phyloP scores from a whole-genome alignment of 2,797 vertebrate species.

The Enteromius treurensis region DNA sequence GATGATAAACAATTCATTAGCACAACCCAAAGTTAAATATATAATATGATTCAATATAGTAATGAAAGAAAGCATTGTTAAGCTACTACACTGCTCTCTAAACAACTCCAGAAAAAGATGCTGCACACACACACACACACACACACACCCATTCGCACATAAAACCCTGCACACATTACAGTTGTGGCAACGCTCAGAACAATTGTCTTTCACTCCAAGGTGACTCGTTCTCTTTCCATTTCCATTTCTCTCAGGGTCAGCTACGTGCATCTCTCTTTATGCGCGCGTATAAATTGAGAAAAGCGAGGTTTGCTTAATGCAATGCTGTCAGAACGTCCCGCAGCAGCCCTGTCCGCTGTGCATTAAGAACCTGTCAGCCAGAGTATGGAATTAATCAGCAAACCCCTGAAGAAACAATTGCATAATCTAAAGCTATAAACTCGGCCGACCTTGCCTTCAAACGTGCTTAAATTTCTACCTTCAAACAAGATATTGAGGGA shows the following conservation, averaged over 20 bases:
- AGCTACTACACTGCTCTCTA: constrained; percentile 12
- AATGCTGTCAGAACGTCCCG: constrained; percentile 65
- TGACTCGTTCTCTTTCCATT: constrained; percentile 37
- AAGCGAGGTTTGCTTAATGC: constrained; percentile 68
- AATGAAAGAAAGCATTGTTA: constrained; percentile 47
- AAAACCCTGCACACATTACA: not conserved
- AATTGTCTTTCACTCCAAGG: constrained; percentile 53
- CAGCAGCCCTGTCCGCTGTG: constrained; percentile 61
- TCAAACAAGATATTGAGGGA: constrained; percentile 61
- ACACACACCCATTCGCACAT: not conserved
- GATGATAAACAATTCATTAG: constrained; percentile 53
- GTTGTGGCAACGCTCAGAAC: constrained; percentile 26
- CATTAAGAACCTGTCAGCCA: constrained; percentile 73
- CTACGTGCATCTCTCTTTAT: constrained; percentile 13
- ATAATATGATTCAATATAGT: constrained; percentile 48
- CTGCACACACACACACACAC: constrained; percentile 18
- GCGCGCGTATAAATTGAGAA: constrained; percentile 53
- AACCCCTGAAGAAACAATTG: constrained; percentile 73
- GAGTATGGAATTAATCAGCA: constrained; percentile 77
- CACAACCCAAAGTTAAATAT: constrained; percentile 44
- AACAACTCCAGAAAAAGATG: constrained; percentile 25
- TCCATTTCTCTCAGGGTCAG: constrained; percentile 37
- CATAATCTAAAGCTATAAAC: constrained; percentile 74
- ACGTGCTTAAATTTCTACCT: constrained; percentile 66
- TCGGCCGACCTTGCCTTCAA: constrained; percentile 74